A percentile compares a stretch with the other conserved stretches of the same genome.
phyloP scores from a whole-genome alignment of 92 coral and sea anemone genomes.

The Bergia sp. region DNA sequence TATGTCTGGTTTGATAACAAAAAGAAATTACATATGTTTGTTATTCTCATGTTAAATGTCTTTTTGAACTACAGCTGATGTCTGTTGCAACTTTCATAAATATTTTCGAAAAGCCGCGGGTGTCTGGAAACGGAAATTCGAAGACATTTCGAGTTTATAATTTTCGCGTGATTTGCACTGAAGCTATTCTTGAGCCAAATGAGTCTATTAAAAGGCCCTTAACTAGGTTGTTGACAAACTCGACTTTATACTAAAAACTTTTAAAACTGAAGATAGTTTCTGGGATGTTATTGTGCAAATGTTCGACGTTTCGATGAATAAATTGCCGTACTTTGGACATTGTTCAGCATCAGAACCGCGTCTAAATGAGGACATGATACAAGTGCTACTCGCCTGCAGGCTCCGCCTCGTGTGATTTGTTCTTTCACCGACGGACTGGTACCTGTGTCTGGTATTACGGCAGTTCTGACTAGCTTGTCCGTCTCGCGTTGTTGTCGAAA shows the following conservation, averaged over 20 bases:
- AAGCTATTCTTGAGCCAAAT: neutral
- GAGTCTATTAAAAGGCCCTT: neutral
- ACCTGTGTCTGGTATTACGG: neutral
- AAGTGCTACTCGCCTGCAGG: neutral
- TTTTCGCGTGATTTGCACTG: conserved; percentile 1
- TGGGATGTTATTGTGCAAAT: neutral
- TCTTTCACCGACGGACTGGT: conserved; percentile 4
- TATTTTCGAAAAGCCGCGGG: conserved; percentile 35
- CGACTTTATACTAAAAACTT: neutral
- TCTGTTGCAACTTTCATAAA: neutral
- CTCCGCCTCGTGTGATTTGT: conserved; percentile 2
- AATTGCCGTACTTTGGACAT: neutral
- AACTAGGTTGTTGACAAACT: neutral
- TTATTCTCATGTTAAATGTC: neutral
- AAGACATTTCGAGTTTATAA: neutral
- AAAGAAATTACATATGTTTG: neutral
- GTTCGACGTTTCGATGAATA: neutral
- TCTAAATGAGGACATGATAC: conserved; percentile 43
- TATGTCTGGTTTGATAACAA: neutral
- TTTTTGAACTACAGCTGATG: neutral
- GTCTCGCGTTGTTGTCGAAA: neutral
- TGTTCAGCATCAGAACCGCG: neutral
- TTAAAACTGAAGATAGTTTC: neutral
- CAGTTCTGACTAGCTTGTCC: neutral
- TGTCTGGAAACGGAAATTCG: conserved; percentile 30